These are phyloP conservation scores for Stegophylla sp. DNA, from an alignment of 2,888 invertebrate species.

Conservation along the genomic window DNA sequence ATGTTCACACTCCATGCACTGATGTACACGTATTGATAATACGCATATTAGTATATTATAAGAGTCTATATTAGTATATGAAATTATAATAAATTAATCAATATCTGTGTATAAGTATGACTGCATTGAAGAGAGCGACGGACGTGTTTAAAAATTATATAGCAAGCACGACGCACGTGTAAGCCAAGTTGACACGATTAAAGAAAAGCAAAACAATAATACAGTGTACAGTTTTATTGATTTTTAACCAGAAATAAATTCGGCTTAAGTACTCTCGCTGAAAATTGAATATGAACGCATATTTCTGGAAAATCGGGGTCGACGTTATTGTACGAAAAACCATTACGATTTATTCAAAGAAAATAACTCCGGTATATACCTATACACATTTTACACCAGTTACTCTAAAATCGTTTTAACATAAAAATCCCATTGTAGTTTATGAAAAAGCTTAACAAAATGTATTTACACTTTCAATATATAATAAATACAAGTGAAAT, in stretches of 20 bases:
- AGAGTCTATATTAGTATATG: neutral
- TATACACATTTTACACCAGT: neutral
- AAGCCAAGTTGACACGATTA: neutral
- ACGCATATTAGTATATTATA: neutral
- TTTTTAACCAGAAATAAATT: slow-evolving; percentile 23
- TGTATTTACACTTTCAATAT: neutral
- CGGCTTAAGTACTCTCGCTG: slow-evolving; percentile 10
- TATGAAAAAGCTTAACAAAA: neutral
- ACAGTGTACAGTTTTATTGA: neutral
- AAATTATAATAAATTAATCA: slow-evolving; percentile 16
- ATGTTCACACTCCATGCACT: neutral
- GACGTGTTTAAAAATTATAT: neutral
- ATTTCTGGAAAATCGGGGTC: neutral
- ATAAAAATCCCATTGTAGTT: neutral
- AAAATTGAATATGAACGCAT: neutral
- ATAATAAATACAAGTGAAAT: neutral
- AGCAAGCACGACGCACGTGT: neutral
- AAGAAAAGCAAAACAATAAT: neutral
- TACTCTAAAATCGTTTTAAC: neutral
- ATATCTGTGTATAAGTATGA: neutral
- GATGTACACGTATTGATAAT: neutral
- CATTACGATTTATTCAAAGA: neutral
- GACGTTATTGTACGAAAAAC: slow-evolving; percentile 10
- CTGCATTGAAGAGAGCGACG: neutral
- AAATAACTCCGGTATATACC: neutral